Evolutionary conservation across 2,797 vertebrate genomes (phyloP), one percentile per base, ranked within the genome.

Genomic region (Streptopelia turtur): DNA sequence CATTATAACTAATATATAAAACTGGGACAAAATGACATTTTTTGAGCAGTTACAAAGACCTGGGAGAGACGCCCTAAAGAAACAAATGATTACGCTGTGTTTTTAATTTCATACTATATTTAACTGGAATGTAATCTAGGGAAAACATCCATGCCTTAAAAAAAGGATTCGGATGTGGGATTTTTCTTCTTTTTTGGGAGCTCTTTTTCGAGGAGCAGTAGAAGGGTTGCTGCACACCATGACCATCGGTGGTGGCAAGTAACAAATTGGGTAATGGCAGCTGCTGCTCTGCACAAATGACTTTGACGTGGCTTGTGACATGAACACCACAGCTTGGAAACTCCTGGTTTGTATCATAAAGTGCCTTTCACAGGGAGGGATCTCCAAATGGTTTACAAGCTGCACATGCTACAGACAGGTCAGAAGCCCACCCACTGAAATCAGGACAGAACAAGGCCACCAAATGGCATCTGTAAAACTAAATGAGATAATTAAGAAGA

Each of bases 401-500:
- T 75, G 33, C 57, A 72, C 16, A 16, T 2, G 1, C 37, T 20
- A 17, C 0, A 72, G 28, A 72, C 22, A 63, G 27, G 41, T 72
- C 76, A 88, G 61, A 78, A 90, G 59, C 37, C 47, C 61, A 83
- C 35, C 27, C 72, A 72, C 43, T n/a, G 61, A 81, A 91, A 68
- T 43, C 28, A 64, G 81, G 61, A 93, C 30, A 93, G 65, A 71
- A 87, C 7, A 30, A 75, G 50, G 39, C 45, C 3, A 6, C 41
- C 82, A 91, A 92, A 93, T 15, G 53, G 53, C 64, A 77, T 83
- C 41, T 75, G 65, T 78, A 72, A 92, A 87, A 83, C 57, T 52
- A 86, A 87, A 39, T 30, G 60, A 80, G n/a, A 81, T 39, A 76
- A 74, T 60, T 37, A 76, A 39, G n/a, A 45, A 81, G 87, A 8